Evolutionary conservation across 2,113 vertebrate genomes (phyloP).

Genomic region (Paramormyrops kingsleyae): DNA sequence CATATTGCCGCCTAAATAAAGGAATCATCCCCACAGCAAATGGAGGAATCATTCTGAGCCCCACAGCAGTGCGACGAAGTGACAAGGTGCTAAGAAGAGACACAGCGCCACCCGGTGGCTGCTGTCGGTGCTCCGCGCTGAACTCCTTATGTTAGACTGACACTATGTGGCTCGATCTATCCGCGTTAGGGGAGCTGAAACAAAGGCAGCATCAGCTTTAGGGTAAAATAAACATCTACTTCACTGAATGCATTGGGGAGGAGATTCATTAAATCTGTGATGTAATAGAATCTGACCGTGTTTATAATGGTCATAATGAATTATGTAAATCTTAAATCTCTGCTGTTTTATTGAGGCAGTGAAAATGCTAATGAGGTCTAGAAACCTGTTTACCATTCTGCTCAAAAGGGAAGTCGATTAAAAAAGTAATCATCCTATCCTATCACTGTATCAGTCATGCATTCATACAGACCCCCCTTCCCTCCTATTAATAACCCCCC

Average conservation of each 20-base stretch:
- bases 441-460: conserved; percentile 13
- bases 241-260: not conserved
- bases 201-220: not conserved
- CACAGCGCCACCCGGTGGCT: conserved; percentile 36
- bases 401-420: conserved; percentile 11
- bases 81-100: conserved; percentile 15
- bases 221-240: not conserved
- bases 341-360: conserved; percentile 12
- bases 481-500: not conserved
- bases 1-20: not conserved
- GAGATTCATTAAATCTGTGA: not conserved
- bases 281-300: conserved; percentile 10
- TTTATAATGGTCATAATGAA: conserved; percentile 14
- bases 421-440: conserved; percentile 16
- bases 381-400: conserved; percentile 12
- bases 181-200: not conserved
- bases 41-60: not conserved
- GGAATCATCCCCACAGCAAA: not conserved
- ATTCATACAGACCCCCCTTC: not conserved
- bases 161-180: not conserved
- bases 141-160: not conserved
- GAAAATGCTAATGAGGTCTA: not conserved
- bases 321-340: conserved; percentile 18
- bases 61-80: not conserved
- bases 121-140: not conserved